Conservation (phyloP, 2,113 vertebrate genomes). For the Thalassoma bifasciatum region DNA sequence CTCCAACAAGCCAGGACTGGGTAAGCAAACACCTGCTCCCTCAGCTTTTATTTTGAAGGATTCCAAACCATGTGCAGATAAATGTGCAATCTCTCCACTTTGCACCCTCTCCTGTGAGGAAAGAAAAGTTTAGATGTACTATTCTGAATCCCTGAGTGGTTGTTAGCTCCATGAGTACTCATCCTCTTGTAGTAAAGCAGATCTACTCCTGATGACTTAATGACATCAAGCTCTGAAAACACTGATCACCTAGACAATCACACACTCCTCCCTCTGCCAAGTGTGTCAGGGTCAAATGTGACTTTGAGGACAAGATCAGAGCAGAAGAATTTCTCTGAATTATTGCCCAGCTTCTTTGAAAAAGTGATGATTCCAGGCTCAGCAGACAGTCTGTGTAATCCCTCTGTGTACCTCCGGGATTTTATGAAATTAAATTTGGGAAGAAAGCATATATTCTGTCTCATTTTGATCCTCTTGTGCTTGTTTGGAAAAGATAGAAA, state of each 20-base stretch:
- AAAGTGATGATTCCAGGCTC: not conserved
- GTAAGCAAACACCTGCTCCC: constrained; percentile 20
- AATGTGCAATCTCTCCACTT: not conserved
- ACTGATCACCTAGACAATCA: constrained; percentile 20
- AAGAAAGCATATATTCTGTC: not conserved
- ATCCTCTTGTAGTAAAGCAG: not conserved
- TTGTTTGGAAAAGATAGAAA: constrained; percentile 27
- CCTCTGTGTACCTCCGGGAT: not conserved
- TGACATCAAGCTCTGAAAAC: constrained; percentile 5
- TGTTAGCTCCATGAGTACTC: not conserved
- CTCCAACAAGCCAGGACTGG: constrained; percentile 15
- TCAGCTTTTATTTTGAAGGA: not conserved
- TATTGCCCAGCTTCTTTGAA: not conserved
- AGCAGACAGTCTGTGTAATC: not conserved
- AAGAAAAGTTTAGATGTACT: constrained; percentile 3
- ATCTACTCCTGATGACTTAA: constrained; percentile 25
- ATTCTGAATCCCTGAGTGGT: not conserved
- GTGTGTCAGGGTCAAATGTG: constrained; percentile 47
- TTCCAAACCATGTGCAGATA: not conserved
- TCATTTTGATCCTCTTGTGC: not conserved
- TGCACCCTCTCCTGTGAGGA: not conserved
- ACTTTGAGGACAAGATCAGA: constrained; percentile 23
- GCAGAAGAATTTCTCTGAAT: constrained; percentile 2
- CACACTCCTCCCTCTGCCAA: constrained; percentile 29
- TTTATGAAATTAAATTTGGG: not conserved